Evolutionary conservation across 2,888 invertebrate genomes (phyloP), one percentile per base, ranked within the genome.

Genomic region (Zhuqinia jingwanae): DNA sequence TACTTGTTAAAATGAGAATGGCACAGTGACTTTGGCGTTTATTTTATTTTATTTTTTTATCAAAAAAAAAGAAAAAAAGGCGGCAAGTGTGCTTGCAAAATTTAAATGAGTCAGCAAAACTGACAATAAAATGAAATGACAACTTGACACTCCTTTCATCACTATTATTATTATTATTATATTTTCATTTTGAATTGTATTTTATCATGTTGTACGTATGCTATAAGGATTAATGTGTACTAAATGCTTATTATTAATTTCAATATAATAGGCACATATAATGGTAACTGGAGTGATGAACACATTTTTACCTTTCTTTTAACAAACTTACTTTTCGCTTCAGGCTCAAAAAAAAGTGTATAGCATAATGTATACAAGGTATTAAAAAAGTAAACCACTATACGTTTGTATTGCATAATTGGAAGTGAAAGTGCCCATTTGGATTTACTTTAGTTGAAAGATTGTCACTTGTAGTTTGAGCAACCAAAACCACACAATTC

Each of bases 381-480:
- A n/a, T n/a, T n/a, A n/a, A n/a, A n/a, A n/a, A n/a, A n/a, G n/a
- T n/a, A 27, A 27, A 42, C 10, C 2, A 6, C 30, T 75, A 60
- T 65, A 47, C 27, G 25, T 53, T 56, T 76, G 42, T 68, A 15
- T 75, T 85, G 70, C 70, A 78, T 85, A 85, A 86, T 68, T 86
- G 85, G 76, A 86, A 86, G 80, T 76, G 80, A 86, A 86, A 86
- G 76, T 80, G 68, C 65, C 80, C 80, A 80, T 86, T 86, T 86
- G 85, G 53, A 86, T 86, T 86, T 86, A 86, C 79, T 86, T 81
- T n/a, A n/a, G n/a, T n/a, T n/a, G n/a, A n/a, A 60, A 86, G 80
- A 76, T 80, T 85, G 68, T 30, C n/a, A n/a, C n/a, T n/a, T n/a
- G n/a, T n/a, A n/a, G n/a, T n/a, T n/a, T n/a, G n/a, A n/a, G n/a